Evolutionary conservation across 1,140 invertebrate genomes (phyloP), one percentile per base, ranked within the genome.

Genomic region (Tigriopus japonicus): DNA sequence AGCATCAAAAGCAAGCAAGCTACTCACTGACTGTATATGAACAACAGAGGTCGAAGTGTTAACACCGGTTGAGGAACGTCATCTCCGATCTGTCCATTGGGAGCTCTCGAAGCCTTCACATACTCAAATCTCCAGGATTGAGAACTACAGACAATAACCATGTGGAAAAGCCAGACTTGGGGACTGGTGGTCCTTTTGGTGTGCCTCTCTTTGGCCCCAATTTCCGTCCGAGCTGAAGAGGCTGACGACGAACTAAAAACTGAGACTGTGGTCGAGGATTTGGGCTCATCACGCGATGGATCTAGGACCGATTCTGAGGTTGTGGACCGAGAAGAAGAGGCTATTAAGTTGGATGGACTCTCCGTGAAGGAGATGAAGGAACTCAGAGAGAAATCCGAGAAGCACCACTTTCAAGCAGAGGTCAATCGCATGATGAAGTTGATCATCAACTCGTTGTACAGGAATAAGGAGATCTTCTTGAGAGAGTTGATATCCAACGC

Each of bases 351-450:
- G 14, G 95, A 98, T 77, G 91, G 86, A 3, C 74, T 98, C 56
- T 97, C 86, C 75, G 87, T 91, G 0, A 86, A 91, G 40, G 89
- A 96, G 73, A 77, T 96, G 66, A 90, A 90, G 66, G 87, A 97
- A 74, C 69, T 98, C 9, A 74, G 86, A 52, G 89, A 93, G 19
- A 86, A 85, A 70, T 81, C 92, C 0, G 88, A 97, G 68, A 97
- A 93, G 71, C 89, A 85, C 71, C 80, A 80, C 21, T 98, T 97
- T 76, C 90, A 94, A 63, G 89, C 91, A 1, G 91, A 96, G 74
- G 92, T 97, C 10, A 94, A 95, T 75, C 85, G 94, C 35, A 96
- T 98, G 91, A 98, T 98, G 94, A 98, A 98, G 74, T 78, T 98
- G 17, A 98, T 98, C 70, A 98, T 98, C 68, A 98, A 98, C 74